Evolutionary conservation across 2,888 invertebrate species (phyloP), one percentile per base, ranked within the genome.

Genomic region (Strigamia transsilvanica): DNA sequence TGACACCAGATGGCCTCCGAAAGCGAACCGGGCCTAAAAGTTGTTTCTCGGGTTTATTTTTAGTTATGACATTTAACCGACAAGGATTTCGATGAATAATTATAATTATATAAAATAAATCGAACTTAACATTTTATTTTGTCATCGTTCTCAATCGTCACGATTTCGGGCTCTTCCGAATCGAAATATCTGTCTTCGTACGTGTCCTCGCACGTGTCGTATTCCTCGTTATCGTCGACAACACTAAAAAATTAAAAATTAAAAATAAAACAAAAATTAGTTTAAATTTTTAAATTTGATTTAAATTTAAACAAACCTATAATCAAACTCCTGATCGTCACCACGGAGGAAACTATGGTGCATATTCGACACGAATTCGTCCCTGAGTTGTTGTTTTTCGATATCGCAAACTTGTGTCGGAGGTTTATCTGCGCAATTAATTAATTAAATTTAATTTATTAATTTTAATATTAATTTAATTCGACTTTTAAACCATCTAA

Each of bases 101-200:
- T n/a, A 15, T n/a, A n/a, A n/a, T n/a, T n/a, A n/a, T n/a, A n/a
- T 77, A 1, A 32, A 21, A n/a, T 18, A 77, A 21, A 21, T 77
- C 2, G 7, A 3, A 15, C 3, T 77, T 27, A 23, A 21, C 23
- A 18, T 77, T 32, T 5, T 6, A 15, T 21, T 15, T 6, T 27
- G 13, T 32, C 9, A 10, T 77, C 77, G 18, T 21, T 23, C 15
- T 18, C 77, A 3, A 5, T 23, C 4, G 7, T 5, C 0, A 79
- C 18, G 9, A 38, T 27, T 32, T 46, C 42, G 18, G 84, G 83
- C 38, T 84, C 86, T 73, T 95, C 95, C 4, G 93, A 92, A 87
- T 96, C 95, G 89, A 97, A 97, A 88, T 97, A 97, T 86, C 92
- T 93, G 85, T 97, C 97, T 88, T 97, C 95, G 84, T 93, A 97